These are phyloP conservation scores for Oophaga sylvatica DNA, from an alignment of 2,797 vertebrate genomes.

Conservation along the genomic window DNA sequence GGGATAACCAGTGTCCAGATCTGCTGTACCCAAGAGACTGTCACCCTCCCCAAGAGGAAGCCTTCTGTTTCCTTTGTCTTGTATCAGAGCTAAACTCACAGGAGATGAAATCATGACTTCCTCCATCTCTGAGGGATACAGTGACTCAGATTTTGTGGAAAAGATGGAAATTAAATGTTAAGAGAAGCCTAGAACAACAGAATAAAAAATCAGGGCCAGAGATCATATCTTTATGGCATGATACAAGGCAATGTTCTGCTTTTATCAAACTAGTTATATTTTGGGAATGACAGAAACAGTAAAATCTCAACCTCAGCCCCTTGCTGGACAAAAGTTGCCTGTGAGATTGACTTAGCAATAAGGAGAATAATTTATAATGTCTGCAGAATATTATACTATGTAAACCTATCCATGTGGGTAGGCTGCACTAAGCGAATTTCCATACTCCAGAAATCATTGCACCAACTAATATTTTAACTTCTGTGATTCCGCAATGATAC, in stretches of 20 bases:
- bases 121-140: constrained; percentile 40
- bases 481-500: neutral
- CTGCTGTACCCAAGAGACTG: neutral
- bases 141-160: constrained; percentile 42
- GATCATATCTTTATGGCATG: constrained; percentile 4
- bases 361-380: constrained; percentile 20
- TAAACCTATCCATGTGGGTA: constrained; percentile 31
- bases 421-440: neutral
- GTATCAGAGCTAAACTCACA: constrained; percentile 38
- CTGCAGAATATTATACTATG: constrained; percentile 39
- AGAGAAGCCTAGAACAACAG: constrained; percentile 18
- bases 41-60: constrained; percentile 34
- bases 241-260: neutral
- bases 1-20: constrained; percentile 16
- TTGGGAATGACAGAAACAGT: constrained; percentile 26
- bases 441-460: constrained; percentile 3
- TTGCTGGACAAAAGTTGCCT: constrained; percentile 19
- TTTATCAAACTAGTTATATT: constrained; percentile 17
- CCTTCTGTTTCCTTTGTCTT: constrained; percentile 48
- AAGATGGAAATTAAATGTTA: neutral
- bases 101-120: constrained; percentile 45
- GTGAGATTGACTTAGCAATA: constrained; percentile 26
- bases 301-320: constrained; percentile 2
- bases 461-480: neutral
- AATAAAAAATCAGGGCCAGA: constrained; percentile 24